Evolutionary conservation across 2,888 invertebrate species (phyloP), one percentile per base, ranked within the genome.

Genomic region (Ypsolopha scabrella): DNA sequence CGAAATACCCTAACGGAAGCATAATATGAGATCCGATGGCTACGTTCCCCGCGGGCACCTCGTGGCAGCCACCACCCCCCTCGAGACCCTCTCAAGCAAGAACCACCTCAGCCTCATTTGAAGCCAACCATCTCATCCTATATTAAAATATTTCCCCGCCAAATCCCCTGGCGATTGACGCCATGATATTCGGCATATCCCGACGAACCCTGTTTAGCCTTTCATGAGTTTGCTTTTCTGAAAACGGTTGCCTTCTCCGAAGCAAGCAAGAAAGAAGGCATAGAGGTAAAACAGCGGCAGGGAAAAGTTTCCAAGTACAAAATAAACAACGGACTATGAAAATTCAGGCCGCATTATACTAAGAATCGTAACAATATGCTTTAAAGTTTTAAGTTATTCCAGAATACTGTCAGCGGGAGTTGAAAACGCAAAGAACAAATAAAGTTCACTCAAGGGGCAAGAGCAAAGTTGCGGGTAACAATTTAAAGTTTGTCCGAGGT

Each of bases 401-500:
- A 51, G 58, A 55, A 70, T 68, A 72, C 65, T 63, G 64, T 65
- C 67, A 67, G 70, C 60, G 65, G 56, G 64, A 75, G 65, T 70
- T 70, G 60, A 54, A 59, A 64, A 62, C 64, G 67, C 63, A 71
- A 70, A 70, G 67, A 71, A 75, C 72, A 77, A 77, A 77, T 77
- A 78, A 76, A 77, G 73, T 77, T 75, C 59, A 65, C 57, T 67
- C 60, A 65, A 74, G 68, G 74, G 73, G 69, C 67, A 67, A 73
- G 50, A 48, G 70, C 68, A 68, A 74, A 75, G 74, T 79, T 76
- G 67, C 67, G 69, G 68, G 64, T 72, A 77, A 80, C 80, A 80
- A 80, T 81, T 80, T 80, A 82, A 83, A 83, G 72, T 83, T 81
- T 56, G 70, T 67, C 72, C 64, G 64, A 62, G 62, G 63, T 68